These are phyloP conservation scores for Psilopogon haemacephalus DNA, from an alignment of 2,113 vertebrate genomes.

Conservation along the genomic window DNA sequence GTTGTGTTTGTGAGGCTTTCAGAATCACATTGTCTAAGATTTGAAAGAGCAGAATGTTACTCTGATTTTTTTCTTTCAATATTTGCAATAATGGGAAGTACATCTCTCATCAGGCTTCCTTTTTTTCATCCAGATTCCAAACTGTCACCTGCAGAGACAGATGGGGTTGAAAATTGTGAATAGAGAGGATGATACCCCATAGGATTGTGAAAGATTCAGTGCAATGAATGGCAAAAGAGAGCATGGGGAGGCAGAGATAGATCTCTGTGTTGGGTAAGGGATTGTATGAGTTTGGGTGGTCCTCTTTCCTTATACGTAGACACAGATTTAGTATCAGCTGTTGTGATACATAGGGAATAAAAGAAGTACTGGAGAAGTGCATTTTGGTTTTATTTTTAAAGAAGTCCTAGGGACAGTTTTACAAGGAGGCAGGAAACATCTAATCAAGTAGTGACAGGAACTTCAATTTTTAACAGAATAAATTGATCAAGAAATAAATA, in stretches of 20 bases:
- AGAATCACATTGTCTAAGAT: background rate
- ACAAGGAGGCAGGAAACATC: background rate
- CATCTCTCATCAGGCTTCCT: background rate
- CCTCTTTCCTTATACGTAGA: background rate
- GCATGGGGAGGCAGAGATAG: background rate
- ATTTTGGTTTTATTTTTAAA: background rate
- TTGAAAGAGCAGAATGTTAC: background rate
- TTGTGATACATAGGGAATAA: fast-evolving
- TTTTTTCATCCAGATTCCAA: background rate
- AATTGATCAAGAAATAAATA: background rate
- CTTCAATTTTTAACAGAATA: background rate
- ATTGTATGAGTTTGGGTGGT: background rate
- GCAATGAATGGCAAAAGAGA: background rate
- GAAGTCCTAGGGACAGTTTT: background rate
- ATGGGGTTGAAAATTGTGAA: background rate
- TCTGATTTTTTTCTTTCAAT: background rate
- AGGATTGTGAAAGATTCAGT: background rate
- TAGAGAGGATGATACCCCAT: background rate
- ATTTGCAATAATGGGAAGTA: background rate
- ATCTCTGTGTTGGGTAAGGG: background rate
- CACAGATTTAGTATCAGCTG: background rate
- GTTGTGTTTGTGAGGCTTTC: background rate
- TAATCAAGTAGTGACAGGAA: background rate
- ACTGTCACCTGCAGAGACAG: background rate
- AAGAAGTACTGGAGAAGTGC: background rate